Evolutionary conservation across 1,140 invertebrate species (phyloP).

Genomic region (Campoletis sonorensis): DNA sequence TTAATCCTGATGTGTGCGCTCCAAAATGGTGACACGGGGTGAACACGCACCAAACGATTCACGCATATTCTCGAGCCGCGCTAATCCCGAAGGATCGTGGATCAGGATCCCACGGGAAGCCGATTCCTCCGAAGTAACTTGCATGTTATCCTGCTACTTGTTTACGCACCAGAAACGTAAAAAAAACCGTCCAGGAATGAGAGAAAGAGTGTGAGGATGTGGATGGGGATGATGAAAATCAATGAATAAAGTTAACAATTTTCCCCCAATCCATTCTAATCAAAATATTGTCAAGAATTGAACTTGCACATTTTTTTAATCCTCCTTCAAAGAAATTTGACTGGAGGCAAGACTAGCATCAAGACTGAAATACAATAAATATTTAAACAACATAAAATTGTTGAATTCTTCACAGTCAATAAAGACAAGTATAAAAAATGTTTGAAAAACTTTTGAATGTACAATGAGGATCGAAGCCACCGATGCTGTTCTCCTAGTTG

Average conservation of each 20-base stretch:
- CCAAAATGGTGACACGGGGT: not conserved
- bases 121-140: constrained; percentile 42
- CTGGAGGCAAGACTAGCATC: no score
- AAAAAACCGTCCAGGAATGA: constrained; percentile 54
- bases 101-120: constrained; percentile 56
- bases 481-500: constrained; percentile 56
- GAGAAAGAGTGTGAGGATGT: not conserved
- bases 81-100: constrained; percentile 54
- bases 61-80: constrained; percentile 47
- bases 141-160: constrained; percentile 75
- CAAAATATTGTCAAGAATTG: not conserved
- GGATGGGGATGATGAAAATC: not conserved
- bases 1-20: constrained; percentile 29
- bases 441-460: not conserved
- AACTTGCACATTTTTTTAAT: no score
- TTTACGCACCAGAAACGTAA: constrained; percentile 71
- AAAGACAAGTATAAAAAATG: not conserved
- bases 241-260: not conserved
- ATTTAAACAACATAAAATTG: not conserved
- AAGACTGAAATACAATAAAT: no score
- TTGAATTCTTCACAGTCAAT: not conserved
- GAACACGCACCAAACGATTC: constrained; percentile 19
- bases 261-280: no score
- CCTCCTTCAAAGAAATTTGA: no score
- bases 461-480: not conserved